Conservation (phyloP, 2,797 vertebrate genomes). For the Sebastes reedi region DNA sequence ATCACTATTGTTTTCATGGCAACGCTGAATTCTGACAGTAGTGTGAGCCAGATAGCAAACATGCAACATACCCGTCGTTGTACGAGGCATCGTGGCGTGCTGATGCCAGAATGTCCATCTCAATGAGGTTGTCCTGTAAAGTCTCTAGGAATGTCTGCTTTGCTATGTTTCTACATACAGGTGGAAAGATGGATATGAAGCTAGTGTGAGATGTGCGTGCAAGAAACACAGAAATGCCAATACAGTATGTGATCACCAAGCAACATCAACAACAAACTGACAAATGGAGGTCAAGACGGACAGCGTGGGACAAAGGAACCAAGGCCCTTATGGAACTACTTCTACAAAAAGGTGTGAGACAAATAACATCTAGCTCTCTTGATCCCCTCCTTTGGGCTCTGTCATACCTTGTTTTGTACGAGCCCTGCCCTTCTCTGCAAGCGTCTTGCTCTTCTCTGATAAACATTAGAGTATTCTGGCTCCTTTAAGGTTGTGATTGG, state of each 20-base stretch:
- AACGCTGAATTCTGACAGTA: slow-evolving; percentile 70
- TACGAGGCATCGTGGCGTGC: slow-evolving; percentile 93
- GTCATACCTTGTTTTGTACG: slow-evolving; percentile 86
- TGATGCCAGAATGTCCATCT: slow-evolving; percentile 99
- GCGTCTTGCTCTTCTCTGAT: slow-evolving; percentile 87
- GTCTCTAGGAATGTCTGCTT: slow-evolving; percentile 99
- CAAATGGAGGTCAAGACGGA: slow-evolving; percentile 62
- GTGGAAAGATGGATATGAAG: slow-evolving; percentile 92
- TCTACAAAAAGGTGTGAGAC: slow-evolving; percentile 70
- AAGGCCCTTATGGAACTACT: slow-evolving; percentile 83
- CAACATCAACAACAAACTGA: slow-evolving; percentile 57
- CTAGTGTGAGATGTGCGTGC: slow-evolving; percentile 92
- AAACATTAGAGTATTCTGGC: slow-evolving; percentile 90
- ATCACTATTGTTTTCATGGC: slow-evolving; percentile 67
- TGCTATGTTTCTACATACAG: slow-evolving; percentile 99
- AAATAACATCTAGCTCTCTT: slow-evolving; percentile 67
- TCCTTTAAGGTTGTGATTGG: slow-evolving; percentile 84
- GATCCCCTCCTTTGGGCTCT: slow-evolving; percentile 49
- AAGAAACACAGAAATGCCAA: slow-evolving; percentile 74
- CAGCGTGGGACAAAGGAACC: slow-evolving; percentile 53
- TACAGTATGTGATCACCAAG: slow-evolving; percentile 69
- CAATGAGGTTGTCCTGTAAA: slow-evolving; percentile 99
- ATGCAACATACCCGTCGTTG: slow-evolving; percentile 96
- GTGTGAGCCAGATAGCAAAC: slow-evolving; percentile 67
- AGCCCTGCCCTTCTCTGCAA: slow-evolving; percentile 89